Evolutionary conservation across 2,797 vertebrate genomes (phyloP).

Genomic region (Otolemur crassicaudatus): DNA sequence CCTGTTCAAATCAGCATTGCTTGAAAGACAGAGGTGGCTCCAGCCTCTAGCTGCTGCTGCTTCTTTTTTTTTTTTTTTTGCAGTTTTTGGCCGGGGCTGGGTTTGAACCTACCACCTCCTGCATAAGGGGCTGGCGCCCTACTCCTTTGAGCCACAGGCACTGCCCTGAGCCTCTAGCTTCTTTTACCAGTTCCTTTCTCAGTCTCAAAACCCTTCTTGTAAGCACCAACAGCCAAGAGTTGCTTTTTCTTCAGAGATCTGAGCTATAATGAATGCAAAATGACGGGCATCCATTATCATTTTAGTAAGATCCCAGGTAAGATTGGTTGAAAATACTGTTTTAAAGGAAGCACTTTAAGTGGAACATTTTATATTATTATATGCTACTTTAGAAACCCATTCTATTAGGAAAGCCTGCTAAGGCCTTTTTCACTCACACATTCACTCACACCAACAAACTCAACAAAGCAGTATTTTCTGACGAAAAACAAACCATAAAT

Average conservation of each 20-base stretch:
- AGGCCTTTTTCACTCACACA: rapidly evolving
- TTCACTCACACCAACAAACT: background rate
- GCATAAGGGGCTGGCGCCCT: no score
- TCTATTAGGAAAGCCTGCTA: background rate
- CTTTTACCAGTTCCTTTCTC: background rate
- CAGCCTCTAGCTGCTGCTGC: background rate
- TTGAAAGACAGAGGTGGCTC: background rate
- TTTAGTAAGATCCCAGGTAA: background rate
- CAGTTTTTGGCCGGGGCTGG: no score
- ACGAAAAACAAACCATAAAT: background rate
- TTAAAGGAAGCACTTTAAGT: background rate
- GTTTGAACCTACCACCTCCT: no score
- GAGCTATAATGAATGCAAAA: background rate
- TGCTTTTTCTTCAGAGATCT: background rate
- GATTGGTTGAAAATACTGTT: background rate
- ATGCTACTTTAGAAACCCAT: background rate
- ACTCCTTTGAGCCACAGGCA: no score
- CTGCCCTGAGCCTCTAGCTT: no score
- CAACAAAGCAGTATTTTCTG: background rate
- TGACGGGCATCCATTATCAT: background rate
- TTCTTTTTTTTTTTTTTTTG: no score
- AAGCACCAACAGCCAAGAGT: background rate
- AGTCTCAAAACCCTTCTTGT: background rate
- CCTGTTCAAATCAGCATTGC: background rate
- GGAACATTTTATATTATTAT: background rate